Base-by-base conservation (phyloP, 2,113 vertebrate genomes). In the Parus major region DNA sequence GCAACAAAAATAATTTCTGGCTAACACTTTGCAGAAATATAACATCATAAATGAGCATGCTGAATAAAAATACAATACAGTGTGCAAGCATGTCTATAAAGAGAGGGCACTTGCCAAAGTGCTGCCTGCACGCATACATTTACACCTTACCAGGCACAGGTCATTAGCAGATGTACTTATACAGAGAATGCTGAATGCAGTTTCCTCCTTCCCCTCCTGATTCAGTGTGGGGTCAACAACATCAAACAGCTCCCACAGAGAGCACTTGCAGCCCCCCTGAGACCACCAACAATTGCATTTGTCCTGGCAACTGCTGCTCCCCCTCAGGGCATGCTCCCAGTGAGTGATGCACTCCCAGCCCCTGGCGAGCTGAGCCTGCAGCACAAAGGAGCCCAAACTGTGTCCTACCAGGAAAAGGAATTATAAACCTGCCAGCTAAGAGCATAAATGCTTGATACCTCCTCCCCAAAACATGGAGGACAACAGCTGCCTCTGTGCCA, bases 231-330 rank as follows among this genome's bases (percentile, higher is more conserved):
- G 78, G 56, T 56, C 87, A 92, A 59, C 1, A 9, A 63, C 87
- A 88, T 49, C 85, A 88, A 87, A 77, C 56, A 70, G 60, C 56
- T 95, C 79, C 86, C 85, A 85, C 59, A 28, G 75, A 75, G 84
- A 89, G 73, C 53, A 46, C 60, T 28, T 33, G 81, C 87, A 96
- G 83, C 52, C 31, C 63, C 68, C 68, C 42, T 1, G 25, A 92
- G 83, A 71, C 57, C 76, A 82, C 52, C 2, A 4, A 70, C 46
- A 73, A 64, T 46, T 59, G 68, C 59, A 24, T 88, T 77, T 80
- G 59, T 59, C 73, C 70, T 36, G 66, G 82, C 29, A 39, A 29
- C 46, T 12, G 63, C 7, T 0, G 3, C 65, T 75, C 57, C 17
- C 52, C 53, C 68, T 35, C 65, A 24, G 80, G 77, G 56, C n/a